These are phyloP conservation scores for Leptocoma aspasia DNA, from an alignment of 2,113 vertebrate genomes.

Conservation along the genomic window DNA sequence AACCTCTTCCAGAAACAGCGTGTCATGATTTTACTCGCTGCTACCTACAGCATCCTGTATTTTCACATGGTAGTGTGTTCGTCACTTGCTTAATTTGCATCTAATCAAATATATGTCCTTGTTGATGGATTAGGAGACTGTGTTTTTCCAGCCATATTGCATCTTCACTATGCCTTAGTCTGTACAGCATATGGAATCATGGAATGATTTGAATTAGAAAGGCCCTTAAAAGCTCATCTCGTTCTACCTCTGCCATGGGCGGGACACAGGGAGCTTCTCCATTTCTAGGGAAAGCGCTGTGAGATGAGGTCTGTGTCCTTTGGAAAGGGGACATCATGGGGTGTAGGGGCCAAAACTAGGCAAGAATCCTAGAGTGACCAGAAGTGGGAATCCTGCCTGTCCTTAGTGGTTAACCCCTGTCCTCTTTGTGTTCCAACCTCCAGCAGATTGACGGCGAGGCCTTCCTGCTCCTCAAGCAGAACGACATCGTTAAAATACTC, in stretches of 20 bases:
- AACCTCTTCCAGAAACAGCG: background rate
- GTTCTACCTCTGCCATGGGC: background rate
- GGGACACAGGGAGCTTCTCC: background rate
- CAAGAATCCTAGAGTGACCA: background rate
- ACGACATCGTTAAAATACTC: slow-evolving; percentile 89
- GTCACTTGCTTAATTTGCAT: background rate
- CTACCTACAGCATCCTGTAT: background rate
- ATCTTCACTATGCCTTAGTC: background rate
- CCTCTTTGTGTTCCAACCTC: background rate
- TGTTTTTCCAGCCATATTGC: background rate
- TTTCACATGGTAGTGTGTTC: background rate
- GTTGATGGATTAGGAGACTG: background rate
- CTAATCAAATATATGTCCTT: background rate
- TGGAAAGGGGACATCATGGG: background rate
- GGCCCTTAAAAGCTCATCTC: background rate
- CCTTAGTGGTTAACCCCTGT: background rate
- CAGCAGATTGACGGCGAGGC: slow-evolving; percentile 92
- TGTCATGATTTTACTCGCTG: background rate
- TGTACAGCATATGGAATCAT: background rate
- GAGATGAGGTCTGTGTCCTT: background rate
- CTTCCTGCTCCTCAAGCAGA: slow-evolving; percentile 91
- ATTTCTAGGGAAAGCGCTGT: background rate
- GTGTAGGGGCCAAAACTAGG: background rate
- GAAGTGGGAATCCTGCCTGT: background rate
- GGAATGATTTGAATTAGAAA: background rate